Conservation (phyloP, 2,113 vertebrate genomes). For the Nothocercus julius region DNA sequence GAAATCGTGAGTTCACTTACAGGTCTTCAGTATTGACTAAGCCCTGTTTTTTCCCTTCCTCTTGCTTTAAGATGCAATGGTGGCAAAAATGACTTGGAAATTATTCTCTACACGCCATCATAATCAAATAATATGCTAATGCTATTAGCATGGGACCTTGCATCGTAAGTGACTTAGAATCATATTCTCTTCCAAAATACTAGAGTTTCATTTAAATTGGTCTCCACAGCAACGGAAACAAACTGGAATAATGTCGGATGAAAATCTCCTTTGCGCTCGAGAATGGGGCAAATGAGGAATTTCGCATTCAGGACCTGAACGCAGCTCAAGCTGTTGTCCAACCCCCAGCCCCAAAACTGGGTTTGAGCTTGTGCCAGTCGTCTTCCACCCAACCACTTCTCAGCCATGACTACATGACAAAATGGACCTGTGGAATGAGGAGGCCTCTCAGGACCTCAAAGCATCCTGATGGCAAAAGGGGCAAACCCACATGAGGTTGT, state of each 20-base stretch:
- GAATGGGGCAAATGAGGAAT: rapidly evolving
- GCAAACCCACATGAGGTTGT: neutral
- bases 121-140: conserved; percentile 63
- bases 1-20: neutral
- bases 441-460: neutral
- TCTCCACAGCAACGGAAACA: conserved; percentile 61
- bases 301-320: neutral
- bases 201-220: conserved; percentile 61
- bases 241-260: neutral
- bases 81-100: conserved; percentile 34
- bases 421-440: neutral
- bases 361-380: neutral
- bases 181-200: conserved; percentile 55
- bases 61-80: conserved; percentile 30
- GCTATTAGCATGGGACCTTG: conserved; percentile 56
- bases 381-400: neutral
- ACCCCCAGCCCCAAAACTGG: no score
- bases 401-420: neutral
- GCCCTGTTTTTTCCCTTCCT: conserved; percentile 21
- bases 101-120: conserved; percentile 39
- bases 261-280: conserved; percentile 4
- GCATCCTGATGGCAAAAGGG: neutral
- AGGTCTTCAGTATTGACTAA: neutral
- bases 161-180: conserved; percentile 59
- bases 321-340: neutral